Percentiles rank a stretch among this genome's conserved stretches.
These are phyloP conservation scores for Fragum sueziense DNA, from an alignment of 2,888 invertebrate species.

Conservation along the genomic window DNA sequence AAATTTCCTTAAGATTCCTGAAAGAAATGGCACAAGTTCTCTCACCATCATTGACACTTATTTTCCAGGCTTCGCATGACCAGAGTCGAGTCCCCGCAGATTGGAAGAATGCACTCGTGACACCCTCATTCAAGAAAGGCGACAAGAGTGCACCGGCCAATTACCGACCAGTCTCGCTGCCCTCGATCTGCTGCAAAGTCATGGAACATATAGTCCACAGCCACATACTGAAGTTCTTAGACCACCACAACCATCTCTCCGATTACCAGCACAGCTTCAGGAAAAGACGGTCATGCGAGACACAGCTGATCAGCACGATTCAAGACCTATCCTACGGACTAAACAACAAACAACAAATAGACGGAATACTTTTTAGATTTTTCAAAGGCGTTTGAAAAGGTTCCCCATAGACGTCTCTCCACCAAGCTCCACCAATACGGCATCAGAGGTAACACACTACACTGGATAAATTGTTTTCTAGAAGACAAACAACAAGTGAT, in stretches of 20 bases:
- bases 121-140: no score
- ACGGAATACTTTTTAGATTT: conserved; percentile 30
- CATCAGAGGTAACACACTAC: conserved; percentile 20
- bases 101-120: no score
- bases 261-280: conserved; percentile 59
- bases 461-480: conserved; percentile 53
- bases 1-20: no score
- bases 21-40: no score
- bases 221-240: conserved; percentile 41
- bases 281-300: conserved; percentile 49
- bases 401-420: conserved; percentile 37
- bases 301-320: conserved; percentile 53
- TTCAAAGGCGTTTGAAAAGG: conserved; percentile 48
- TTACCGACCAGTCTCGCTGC: conserved; percentile 59
- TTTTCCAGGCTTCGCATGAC: no score
- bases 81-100: no score
- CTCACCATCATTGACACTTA: no score
- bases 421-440: conserved; percentile 47
- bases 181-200: conserved; percentile 52
- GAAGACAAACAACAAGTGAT: conserved; percentile 32
- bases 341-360: conserved; percentile 46
- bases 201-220: conserved; percentile 57
- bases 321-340: conserved; percentile 42
- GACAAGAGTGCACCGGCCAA: no score
- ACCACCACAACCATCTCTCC: conserved; percentile 49